A percentile compares a stretch with the other conserved stretches of the same genome.
phyloP scores from a whole-genome alignment of 2,888 invertebrate genomes.

The Antitype chi region DNA sequence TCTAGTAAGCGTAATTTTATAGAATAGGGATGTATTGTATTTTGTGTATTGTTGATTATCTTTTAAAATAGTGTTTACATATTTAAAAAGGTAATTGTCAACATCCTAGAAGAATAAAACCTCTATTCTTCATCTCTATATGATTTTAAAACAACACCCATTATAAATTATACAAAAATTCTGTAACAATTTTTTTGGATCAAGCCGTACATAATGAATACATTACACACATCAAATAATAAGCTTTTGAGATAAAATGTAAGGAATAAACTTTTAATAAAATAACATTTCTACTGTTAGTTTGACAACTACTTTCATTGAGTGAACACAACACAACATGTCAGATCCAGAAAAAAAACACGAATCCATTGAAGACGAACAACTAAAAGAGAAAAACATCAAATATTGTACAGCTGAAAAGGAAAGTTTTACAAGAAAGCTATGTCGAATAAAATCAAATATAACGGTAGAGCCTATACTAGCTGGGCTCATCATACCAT shows the following conservation, averaged over 20 bases:
- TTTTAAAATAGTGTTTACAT: not conserved
- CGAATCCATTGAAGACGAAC: conserved; percentile 75
- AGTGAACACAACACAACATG: conserved; percentile 72
- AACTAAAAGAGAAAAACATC: conserved; percentile 72
- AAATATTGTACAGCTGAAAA: conserved; percentile 70
- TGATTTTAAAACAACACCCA: conserved; percentile 51
- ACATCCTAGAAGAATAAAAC: conserved; percentile 15
- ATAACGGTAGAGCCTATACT: conserved; percentile 94
- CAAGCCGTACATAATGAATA: conserved; percentile 47
- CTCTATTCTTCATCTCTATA: conserved; percentile 1
- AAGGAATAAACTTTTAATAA: conserved; percentile 42
- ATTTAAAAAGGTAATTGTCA: not conserved
- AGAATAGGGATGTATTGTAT: not conserved
- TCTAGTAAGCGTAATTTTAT: not conserved
- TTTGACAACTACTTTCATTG: conserved; percentile 61
- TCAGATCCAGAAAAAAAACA: conserved; percentile 69
- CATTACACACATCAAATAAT: conserved; percentile 50
- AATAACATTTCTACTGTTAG: conserved; percentile 64
- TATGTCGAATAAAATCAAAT: conserved; percentile 89
- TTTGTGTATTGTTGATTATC: not conserved
- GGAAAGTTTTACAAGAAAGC: conserved; percentile 89
- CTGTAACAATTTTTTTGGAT: conserved; percentile 43
- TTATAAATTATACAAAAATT: conserved; percentile 11
- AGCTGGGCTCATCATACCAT: conserved; percentile 92
- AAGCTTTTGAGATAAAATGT: conserved; percentile 68